Conservation (phyloP, 2,888 invertebrate genomes). For the Platerodrilus igneus region DNA sequence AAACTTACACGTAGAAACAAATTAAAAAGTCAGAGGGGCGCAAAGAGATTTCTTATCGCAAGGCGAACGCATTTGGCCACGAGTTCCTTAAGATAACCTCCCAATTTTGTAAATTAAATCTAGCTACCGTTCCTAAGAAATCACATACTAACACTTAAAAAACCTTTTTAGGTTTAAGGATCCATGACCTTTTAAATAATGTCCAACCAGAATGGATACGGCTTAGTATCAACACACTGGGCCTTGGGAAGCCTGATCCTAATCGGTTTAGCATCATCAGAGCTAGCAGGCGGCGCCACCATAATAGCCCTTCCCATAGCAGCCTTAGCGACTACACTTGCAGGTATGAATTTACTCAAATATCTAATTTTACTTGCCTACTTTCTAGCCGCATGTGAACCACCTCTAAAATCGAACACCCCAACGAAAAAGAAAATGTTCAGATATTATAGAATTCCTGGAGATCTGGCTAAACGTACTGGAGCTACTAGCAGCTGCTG, state of each 20-base stretch:
- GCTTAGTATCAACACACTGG: conserved; percentile 51
- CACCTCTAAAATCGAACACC: conserved; percentile 27
- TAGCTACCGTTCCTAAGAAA: background rate
- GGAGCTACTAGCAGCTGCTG: conserved; percentile 56
- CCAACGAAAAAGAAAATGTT: conserved; percentile 50
- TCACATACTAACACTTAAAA: background rate
- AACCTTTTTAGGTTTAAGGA: conserved; percentile 1
- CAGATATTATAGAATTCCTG: conserved; percentile 55
- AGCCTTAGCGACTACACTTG: conserved; percentile 49
- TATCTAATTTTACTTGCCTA: conserved; percentile 7
- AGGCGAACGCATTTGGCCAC: too few relatives aligned
- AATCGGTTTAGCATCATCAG: conserved; percentile 57
- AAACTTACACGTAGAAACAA: too few relatives aligned
- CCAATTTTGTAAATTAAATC: background rate
- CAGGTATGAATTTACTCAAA: conserved; percentile 44
- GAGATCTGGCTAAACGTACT: conserved; percentile 59
- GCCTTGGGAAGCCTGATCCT: conserved; percentile 56
- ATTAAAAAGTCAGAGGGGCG: too few relatives aligned
- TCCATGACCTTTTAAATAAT: too few relatives aligned
- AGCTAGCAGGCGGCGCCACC: conserved; percentile 55
- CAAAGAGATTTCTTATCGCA: too few relatives aligned
- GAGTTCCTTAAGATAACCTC: too few relatives aligned
- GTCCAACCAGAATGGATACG: conserved; percentile 31
- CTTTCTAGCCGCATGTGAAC: conserved; percentile 36
- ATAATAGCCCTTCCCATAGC: conserved; percentile 55